phyloP scores from a whole-genome alignment of 2,888 invertebrate genomes.

The Yponomeuta evonymella region DNA sequence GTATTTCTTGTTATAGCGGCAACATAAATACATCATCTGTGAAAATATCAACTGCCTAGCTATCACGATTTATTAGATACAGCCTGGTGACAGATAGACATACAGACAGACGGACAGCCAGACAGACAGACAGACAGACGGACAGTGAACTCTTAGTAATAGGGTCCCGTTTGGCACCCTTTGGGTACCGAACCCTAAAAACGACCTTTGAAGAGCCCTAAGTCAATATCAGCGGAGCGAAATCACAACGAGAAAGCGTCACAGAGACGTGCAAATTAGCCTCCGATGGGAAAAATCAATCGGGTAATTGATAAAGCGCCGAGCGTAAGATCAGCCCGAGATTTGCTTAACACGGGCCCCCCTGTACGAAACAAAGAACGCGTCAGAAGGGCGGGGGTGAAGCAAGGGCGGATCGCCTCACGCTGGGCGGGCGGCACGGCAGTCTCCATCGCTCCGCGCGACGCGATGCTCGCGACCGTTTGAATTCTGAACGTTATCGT shows the following conservation, averaged over 20 bases:
- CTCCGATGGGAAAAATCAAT: conserved; percentile 17
- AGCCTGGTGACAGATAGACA: no score
- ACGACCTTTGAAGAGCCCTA: neutral
- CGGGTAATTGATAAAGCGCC: conserved; percentile 42
- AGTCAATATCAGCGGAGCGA: neutral
- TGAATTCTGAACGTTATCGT: conserved; percentile 6
- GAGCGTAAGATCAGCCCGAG: conserved; percentile 50
- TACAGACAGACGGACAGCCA: no score
- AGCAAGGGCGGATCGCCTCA: conserved; percentile 10
- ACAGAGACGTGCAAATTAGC: conserved; percentile 9
- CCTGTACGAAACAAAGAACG: conserved; percentile 70
- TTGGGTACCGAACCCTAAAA: neutral
- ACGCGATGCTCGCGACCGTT: conserved; percentile 32
- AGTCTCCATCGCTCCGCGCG: conserved; percentile 58
- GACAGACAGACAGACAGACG: no score
- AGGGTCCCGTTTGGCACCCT: no score
- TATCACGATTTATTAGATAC: no score
- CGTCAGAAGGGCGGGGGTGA: conserved; percentile 12
- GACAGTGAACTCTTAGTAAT: no score
- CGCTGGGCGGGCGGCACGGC: conserved; percentile 39
- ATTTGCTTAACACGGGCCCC: conserved; percentile 54
- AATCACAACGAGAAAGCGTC: neutral
- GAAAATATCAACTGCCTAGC: no score
- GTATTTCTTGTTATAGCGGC: no score
- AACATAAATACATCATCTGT: no score